phyloP scores from a whole-genome alignment of 2,888 invertebrate species.

The Drosophila histrio region DNA sequence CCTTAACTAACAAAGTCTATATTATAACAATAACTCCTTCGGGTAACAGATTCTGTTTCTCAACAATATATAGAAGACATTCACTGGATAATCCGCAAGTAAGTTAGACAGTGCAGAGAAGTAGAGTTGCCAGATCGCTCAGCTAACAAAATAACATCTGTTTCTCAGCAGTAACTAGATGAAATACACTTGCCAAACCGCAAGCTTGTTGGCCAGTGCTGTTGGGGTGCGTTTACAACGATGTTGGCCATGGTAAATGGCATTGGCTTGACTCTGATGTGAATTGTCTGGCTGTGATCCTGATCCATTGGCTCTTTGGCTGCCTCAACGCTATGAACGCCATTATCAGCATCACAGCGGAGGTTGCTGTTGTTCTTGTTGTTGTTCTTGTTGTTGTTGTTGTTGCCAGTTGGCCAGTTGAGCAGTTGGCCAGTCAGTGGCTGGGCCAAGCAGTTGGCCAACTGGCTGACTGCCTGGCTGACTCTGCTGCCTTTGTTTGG shows the following conservation, averaged over 20 bases:
- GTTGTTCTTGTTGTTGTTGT: constrained; percentile 3
- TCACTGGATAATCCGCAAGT: too few species aligned
- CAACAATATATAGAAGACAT: neutral
- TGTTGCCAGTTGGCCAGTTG: constrained; percentile 17
- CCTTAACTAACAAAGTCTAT: neutral
- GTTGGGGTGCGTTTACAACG: constrained; percentile 26
- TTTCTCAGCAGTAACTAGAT: neutral
- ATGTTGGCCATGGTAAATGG: constrained; percentile 41
- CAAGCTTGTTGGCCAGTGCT: constrained; percentile 22
- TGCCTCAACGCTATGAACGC: constrained; percentile 41
- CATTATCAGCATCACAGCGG: constrained; percentile 58
- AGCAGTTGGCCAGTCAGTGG: constrained; percentile 36
- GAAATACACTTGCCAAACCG: neutral
- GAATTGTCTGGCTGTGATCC: constrained; percentile 47
- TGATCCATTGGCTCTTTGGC: constrained; percentile 51
- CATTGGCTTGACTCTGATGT: constrained; percentile 59
- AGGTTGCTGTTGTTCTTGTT: constrained; percentile 7
- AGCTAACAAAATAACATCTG: neutral
- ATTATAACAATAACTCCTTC: too few species aligned
- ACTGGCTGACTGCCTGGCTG: constrained; percentile 21
- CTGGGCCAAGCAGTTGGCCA: constrained; percentile 39
- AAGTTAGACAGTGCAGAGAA: too few species aligned
- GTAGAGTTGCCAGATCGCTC: neutral
- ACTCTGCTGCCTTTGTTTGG: constrained; percentile 52
- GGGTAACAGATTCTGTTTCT: too few species aligned